A percentile compares a stretch with the other conserved stretches of the same genome.
phyloP scores from a whole-genome alignment of 2,113 vertebrate species.

The Corythornis vintsioides region DNA sequence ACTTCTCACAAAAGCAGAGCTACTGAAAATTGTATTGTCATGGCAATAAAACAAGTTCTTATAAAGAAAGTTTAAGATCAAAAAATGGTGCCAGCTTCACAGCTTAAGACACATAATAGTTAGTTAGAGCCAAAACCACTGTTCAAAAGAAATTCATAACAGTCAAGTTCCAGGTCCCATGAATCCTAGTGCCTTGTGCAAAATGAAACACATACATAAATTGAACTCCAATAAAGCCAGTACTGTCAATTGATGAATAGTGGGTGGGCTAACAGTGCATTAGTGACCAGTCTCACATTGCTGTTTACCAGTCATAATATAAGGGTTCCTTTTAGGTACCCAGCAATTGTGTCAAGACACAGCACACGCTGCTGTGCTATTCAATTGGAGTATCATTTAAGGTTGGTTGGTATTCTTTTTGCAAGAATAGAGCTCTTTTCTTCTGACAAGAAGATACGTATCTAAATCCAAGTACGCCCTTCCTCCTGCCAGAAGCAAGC shows the following conservation, averaged over 20 bases:
- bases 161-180: background rate
- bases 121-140: background rate
- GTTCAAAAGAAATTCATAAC: background rate
- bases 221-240: background rate
- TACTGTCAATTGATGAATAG: background rate
- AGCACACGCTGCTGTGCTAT: rapidly evolving
- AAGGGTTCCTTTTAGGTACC: background rate
- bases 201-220: background rate
- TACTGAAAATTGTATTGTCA: background rate
- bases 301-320: background rate
- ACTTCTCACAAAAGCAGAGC: background rate
- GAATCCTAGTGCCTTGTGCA: background rate
- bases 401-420: background rate
- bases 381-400: background rate
- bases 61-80: background rate
- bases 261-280: background rate
- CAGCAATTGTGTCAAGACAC: background rate
- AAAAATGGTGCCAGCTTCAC: background rate
- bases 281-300: background rate
- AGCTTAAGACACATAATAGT: background rate
- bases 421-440: background rate
- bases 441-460: background rate
- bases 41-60: background rate
- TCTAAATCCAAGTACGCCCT: background rate
- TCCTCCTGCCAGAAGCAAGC: background rate